phyloP scores from a whole-genome alignment of 2,113 vertebrate genomes.

The Hippocampus abdominalis region DNA sequence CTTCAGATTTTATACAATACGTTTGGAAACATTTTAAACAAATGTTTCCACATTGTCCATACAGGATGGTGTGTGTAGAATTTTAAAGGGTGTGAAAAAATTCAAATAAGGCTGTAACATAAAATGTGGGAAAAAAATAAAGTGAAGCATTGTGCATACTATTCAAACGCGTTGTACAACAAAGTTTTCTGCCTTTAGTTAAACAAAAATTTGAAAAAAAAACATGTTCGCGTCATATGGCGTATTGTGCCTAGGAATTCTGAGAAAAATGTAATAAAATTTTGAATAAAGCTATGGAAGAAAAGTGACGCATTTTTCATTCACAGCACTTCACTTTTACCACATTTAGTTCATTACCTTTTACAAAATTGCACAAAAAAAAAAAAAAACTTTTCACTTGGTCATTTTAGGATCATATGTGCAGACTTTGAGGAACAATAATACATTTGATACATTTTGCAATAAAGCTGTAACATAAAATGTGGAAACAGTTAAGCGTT shows the following conservation, averaged over 20 bases:
- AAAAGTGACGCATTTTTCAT: neutral
- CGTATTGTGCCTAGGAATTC: no score
- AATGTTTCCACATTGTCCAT: no score
- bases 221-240: no score
- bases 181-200: no score
- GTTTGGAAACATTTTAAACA: no score
- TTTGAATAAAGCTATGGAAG: neutral
- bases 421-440: neutral
- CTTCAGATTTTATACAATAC: no score
- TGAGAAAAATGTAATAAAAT: no score
- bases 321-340: neutral
- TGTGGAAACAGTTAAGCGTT: neutral
- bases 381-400: neutral
- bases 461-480: neutral
- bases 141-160: neutral
- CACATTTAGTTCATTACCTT: neutral
- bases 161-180: neutral
- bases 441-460: neutral
- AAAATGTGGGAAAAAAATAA: neutral
- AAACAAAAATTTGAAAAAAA: no score
- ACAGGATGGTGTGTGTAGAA: no score
- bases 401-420: no score
- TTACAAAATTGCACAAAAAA: neutral
- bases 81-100: no score
- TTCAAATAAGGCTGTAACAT: neutral